A percentile compares a stretch with the other conserved stretches of the same genome.
These are phyloP conservation scores for Hermetia illucens DNA, from an alignment of 1,140 invertebrate species.

Conservation along the genomic window DNA sequence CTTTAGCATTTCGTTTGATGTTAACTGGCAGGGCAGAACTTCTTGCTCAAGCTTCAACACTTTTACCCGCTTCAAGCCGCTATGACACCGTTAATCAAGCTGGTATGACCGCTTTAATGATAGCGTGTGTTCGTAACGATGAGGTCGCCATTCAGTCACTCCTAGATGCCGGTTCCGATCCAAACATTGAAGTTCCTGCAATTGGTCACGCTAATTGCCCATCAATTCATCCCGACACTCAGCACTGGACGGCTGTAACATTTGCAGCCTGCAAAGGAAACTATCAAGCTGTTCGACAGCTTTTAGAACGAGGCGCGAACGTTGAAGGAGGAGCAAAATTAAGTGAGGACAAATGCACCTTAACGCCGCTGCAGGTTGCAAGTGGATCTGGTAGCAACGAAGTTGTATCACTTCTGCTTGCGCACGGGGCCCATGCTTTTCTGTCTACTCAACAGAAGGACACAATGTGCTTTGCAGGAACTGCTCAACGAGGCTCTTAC, in stretches of 20 bases:
- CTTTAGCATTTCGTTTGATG: slow-evolving; percentile 68
- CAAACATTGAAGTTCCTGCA: slow-evolving; percentile 53
- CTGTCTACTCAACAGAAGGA: slow-evolving; percentile 70
- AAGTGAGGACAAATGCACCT: slow-evolving; percentile 69
- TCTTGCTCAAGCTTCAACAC: slow-evolving; percentile 56
- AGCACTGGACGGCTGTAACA: slow-evolving; percentile 64
- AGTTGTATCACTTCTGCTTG: slow-evolving; percentile 61
- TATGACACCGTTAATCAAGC: slow-evolving; percentile 62
- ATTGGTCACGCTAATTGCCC: slow-evolving; percentile 22
- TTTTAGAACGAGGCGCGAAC: slow-evolving; percentile 63
- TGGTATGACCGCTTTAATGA: slow-evolving; percentile 69
- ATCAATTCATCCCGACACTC: slow-evolving; percentile 50
- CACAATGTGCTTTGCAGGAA: slow-evolving; percentile 67
- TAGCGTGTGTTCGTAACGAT: slow-evolving; percentile 63
- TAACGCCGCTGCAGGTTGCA: slow-evolving; percentile 75
- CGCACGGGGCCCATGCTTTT: slow-evolving; percentile 75
- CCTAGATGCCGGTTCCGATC: slow-evolving; percentile 62
- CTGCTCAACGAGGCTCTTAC: slow-evolving; percentile 69
- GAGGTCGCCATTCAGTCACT: slow-evolving; percentile 55
- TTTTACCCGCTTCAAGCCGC: slow-evolving; percentile 55
- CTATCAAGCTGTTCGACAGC: slow-evolving; percentile 37
- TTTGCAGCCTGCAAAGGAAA: slow-evolving; percentile 49
- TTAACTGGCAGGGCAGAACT: slow-evolving; percentile 60
- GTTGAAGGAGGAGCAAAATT: slow-evolving; percentile 71
- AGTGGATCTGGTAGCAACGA: slow-evolving; percentile 68